Conservation (phyloP, 2,797 vertebrate species). For the Lithobates sylvaticus region DNA sequence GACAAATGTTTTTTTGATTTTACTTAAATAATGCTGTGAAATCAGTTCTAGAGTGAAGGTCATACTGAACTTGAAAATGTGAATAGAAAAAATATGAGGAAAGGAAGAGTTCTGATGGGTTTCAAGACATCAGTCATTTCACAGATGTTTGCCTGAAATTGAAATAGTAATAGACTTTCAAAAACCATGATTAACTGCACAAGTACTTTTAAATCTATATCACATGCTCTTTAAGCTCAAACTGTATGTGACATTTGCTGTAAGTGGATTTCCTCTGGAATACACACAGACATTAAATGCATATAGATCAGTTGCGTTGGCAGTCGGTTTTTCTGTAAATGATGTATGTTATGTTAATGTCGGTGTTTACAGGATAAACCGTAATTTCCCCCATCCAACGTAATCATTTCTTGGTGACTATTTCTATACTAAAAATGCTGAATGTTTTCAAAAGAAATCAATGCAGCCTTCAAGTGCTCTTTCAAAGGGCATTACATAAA, state of each 20-base stretch:
- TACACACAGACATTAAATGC: slow-evolving; percentile 45
- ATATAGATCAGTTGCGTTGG: slow-evolving; percentile 41
- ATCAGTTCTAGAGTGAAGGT: slow-evolving; percentile 58
- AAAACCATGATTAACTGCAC: slow-evolving; percentile 59
- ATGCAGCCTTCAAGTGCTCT: background rate
- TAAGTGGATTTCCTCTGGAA: slow-evolving; percentile 61
- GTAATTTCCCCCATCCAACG: slow-evolving; percentile 6
- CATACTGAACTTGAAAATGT: slow-evolving; percentile 54
- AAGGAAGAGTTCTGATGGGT: slow-evolving; percentile 61
- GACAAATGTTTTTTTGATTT: slow-evolving; percentile 39
- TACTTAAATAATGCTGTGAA: slow-evolving; percentile 59
- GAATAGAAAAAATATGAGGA: slow-evolving; percentile 52
- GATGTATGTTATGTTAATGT: slow-evolving; percentile 49
- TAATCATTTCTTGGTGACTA: slow-evolving; percentile 1
- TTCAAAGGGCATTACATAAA: background rate
- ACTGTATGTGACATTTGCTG: slow-evolving; percentile 58
- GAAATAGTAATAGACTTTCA: slow-evolving; percentile 63
- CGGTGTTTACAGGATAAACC: slow-evolving; percentile 42
- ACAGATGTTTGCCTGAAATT: slow-evolving; percentile 63
- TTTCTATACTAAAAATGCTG: slow-evolving; percentile 8
- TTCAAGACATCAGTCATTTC: slow-evolving; percentile 63
- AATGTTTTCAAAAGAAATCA: background rate
- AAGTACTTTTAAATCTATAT: slow-evolving; percentile 62
- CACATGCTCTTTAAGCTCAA: slow-evolving; percentile 60
- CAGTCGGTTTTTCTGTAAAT: slow-evolving; percentile 25